Evolutionary conservation across 2,113 vertebrate genomes (phyloP), one percentile per base, ranked within the genome.

Genomic region (Atrichornis clamosus): DNA sequence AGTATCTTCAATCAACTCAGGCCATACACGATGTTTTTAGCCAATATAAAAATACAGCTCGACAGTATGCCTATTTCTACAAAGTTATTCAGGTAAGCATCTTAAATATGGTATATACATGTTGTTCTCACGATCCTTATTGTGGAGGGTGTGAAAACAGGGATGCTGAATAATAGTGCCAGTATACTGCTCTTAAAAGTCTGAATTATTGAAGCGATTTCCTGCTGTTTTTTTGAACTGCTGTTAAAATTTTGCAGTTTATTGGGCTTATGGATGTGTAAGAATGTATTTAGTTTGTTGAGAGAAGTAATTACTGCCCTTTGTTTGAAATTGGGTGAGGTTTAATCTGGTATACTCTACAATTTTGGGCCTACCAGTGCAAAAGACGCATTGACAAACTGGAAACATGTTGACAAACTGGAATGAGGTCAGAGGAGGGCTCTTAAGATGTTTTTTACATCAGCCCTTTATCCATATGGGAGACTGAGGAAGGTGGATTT

Each of bases 61-160:
- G 99, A 17, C 99, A 99, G 92, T 99, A 99, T 19, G 99, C 99
- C 15, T 99, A 99, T 97, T 99, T 99, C 98, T 99, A 99, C 98
- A 99, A 99, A 96, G 98, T 99, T 94, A 97, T 99, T 64, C 99
- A 99, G 98, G 99, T 99, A 97, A 97, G 98, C 65, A 5, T 41
- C 42, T 62, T 52, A 73, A 60, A 69, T 44, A 11, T 33, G 16
- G 10, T 32, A 6, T 55, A 6, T 13, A 12, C 37, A 26, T 55
- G 17, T 68, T 58, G 62, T 47, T 87, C 47, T 86, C 28, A 5
- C 37, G 8, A 19, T 65, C 9, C 28, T 86, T 78, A 21, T 22
- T 74, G 70, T 58, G 35, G n/a, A 69, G 67, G 20, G 9, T 78
- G 13, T 77, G 80, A 64, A 78, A 63, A 59, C 15, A 55, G 21